phyloP scores from a whole-genome alignment of 2,888 invertebrate species.

The Dromius quadrimaculatus region DNA sequence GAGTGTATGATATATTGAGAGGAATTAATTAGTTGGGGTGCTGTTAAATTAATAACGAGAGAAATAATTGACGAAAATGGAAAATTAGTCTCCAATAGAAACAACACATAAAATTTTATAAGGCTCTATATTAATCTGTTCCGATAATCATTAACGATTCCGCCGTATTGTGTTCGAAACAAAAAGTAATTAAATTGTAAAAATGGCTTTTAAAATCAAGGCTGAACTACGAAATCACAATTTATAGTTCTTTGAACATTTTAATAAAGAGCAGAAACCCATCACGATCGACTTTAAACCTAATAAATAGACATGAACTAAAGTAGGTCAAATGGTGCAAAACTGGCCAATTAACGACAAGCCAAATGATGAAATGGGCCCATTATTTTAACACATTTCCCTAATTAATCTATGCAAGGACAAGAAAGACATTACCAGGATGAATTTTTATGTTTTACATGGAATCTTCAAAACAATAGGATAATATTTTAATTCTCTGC shows the following conservation, averaged over 20 bases:
- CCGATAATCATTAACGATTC: slow-evolving; percentile 4
- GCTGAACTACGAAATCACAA: slow-evolving; percentile 47
- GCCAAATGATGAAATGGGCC: slow-evolving; percentile 15
- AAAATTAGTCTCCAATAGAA: too few species aligned
- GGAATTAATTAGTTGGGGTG: slow-evolving; percentile 12
- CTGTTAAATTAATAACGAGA: too few species aligned
- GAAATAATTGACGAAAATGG: too few species aligned
- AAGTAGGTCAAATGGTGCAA: slow-evolving; percentile 44
- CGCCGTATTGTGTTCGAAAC: slow-evolving; percentile 2
- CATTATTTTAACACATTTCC: slow-evolving; percentile 26
- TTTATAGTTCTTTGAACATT: slow-evolving; percentile 49
- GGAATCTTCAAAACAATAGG: slow-evolving; percentile 3
- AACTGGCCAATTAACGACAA: slow-evolving; percentile 46
- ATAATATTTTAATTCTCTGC: slow-evolving; percentile 17
- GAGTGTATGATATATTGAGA: slow-evolving; percentile 15
- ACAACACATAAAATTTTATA: too few species aligned
- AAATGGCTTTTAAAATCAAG: slow-evolving; percentile 27
- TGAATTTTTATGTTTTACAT: slow-evolving; percentile 26
- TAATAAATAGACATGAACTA: slow-evolving; percentile 42
- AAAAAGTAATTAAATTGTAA: slow-evolving; percentile 34
- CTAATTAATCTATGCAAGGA: slow-evolving; percentile 22
- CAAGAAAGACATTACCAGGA: neutral
- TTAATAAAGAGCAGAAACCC: slow-evolving; percentile 45
- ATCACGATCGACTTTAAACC: slow-evolving; percentile 46
- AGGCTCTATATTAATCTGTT: slow-evolving; percentile 16